Conservation (phyloP, 2,888 invertebrate species). For the Teinopalpus imperialis region DNA sequence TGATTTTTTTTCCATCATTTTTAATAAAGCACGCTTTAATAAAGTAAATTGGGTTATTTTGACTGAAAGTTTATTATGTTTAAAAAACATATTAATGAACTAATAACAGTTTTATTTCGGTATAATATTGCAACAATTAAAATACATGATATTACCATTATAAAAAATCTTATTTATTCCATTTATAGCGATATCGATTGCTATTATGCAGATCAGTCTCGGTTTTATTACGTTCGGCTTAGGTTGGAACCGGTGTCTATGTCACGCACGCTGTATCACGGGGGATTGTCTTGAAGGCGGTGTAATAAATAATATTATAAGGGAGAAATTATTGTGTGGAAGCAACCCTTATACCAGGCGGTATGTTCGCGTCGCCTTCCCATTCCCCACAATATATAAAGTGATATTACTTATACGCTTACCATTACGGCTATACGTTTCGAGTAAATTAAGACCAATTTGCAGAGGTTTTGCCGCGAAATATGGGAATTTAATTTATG, state of each 20-base stretch:
- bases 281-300: conserved; percentile 52
- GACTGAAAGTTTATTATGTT: too few species aligned
- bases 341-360: conserved; percentile 45
- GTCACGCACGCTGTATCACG: conserved; percentile 43
- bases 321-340: conserved; percentile 53
- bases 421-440: conserved; percentile 72
- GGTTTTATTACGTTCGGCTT: conserved; percentile 35
- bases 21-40: too few species aligned
- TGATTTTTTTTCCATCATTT: background rate
- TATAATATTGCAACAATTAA: too few species aligned
- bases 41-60: too few species aligned
- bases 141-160: too few species aligned
- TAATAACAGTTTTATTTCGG: too few species aligned
- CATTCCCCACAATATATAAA: conserved; percentile 50
- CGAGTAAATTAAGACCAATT: conserved; percentile 76
- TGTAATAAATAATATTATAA: conserved; percentile 58
- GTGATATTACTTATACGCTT: conserved; percentile 72
- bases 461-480: conserved; percentile 67
- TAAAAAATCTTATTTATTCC: background rate
- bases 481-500: conserved; percentile 73
- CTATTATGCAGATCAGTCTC: conserved; percentile 28
- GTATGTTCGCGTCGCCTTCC: conserved; percentile 32
- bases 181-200: conserved; percentile 6
- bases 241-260: conserved; percentile 42
- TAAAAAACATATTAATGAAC: too few species aligned